Evolutionary conservation across 53 echinoderm and acorn worm species (phyloP), one percentile per base, ranked within the genome.

Genomic region (Mesocentrotus franciscanus): DNA sequence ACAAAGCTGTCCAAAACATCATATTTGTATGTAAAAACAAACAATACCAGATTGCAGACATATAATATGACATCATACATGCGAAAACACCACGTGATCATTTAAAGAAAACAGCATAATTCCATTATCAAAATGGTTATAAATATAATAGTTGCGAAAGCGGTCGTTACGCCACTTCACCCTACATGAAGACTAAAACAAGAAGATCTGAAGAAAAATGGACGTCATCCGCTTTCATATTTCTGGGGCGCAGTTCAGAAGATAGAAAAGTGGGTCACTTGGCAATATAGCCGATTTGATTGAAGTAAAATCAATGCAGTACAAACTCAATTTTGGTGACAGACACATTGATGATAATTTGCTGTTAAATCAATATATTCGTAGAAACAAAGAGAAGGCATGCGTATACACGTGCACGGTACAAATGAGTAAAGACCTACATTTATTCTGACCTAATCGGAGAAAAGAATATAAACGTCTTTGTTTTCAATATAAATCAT

Each of bases 1-100:
- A 42, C 15, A 84, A 84, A 39, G 55, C 55, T 84, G 16, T 84
- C n/a, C 12, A 18, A 84, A 49, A 84, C 9, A 10, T 76, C 27
- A 76, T 33, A 76, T 33, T 20, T 55, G 17, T 84, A 39, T 39
- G 49, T 22, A 84, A 84, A 84, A 42, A 84, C 42, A 76, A 10
- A 84, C 49, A 84, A 55, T 84, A 84, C 84, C 55, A 84, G 84
- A 84, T 55, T 84, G 84, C 22, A 84, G 55, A 84, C 55, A 22
- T 84, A 12, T 39, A 74, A 79, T 34, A 39, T 12, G 33, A 79
- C 39, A 35, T 79, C 36, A 84, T 18, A 18, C 22, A 84, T 39
- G 55, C 55, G 16, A 22, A 84, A 42, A 42, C 8, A 49, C 7
- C 55, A 84, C 84, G 10, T 24, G 10, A 84, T 75, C 30, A 76